Percentiles rank a stretch among this genome's conserved stretches.
These are phyloP conservation scores for Epizoanthus fatuus DNA, from an alignment of 92 coral and sea anemone species.

Conservation along the genomic window DNA sequence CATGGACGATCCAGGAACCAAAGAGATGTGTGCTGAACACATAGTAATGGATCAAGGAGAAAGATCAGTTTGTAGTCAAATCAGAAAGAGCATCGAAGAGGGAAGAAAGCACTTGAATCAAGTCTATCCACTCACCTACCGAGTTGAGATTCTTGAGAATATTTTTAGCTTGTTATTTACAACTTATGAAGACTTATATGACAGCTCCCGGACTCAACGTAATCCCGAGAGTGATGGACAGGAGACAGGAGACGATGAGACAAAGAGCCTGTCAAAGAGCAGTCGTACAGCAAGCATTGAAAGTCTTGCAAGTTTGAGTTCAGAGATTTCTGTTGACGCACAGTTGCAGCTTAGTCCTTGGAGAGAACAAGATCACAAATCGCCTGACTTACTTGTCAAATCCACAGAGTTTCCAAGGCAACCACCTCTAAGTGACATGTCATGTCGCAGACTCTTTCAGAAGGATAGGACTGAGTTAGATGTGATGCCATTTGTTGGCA, in stretches of 20 bases:
- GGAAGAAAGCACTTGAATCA: slow-evolving; percentile 80
- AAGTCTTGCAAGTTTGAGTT: slow-evolving; percentile 87
- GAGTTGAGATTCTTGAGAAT: slow-evolving; percentile 93
- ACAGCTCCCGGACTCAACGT: slow-evolving; percentile 69
- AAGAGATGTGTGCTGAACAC: slow-evolving; percentile 14
- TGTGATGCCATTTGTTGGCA: slow-evolving; percentile 9
- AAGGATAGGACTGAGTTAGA: slow-evolving; percentile 55
- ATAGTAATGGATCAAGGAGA: background rate
- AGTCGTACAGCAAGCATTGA: slow-evolving; percentile 93
- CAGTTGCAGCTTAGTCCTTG: slow-evolving; percentile 58
- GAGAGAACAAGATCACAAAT: slow-evolving; percentile 60
- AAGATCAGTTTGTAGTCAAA: background rate
- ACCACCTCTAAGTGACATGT: slow-evolving; percentile 11
- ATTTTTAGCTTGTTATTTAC: slow-evolving; percentile 94
- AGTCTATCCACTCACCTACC: slow-evolving; percentile 89
- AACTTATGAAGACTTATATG: slow-evolving; percentile 88
- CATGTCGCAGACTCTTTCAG: slow-evolving; percentile 63
- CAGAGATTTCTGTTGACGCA: slow-evolving; percentile 63
- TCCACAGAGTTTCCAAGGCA: background rate
- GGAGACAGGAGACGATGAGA: slow-evolving; percentile 90
- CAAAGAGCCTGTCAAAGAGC: slow-evolving; percentile 85
- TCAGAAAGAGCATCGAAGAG: slow-evolving; percentile 57
- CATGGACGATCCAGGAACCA: background rate
- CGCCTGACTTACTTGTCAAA: slow-evolving; percentile 27
- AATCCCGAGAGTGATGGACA: slow-evolving; percentile 88